Evolutionary conservation across 2,113 vertebrate genomes (phyloP).

Genomic region (Lathamus discolor): DNA sequence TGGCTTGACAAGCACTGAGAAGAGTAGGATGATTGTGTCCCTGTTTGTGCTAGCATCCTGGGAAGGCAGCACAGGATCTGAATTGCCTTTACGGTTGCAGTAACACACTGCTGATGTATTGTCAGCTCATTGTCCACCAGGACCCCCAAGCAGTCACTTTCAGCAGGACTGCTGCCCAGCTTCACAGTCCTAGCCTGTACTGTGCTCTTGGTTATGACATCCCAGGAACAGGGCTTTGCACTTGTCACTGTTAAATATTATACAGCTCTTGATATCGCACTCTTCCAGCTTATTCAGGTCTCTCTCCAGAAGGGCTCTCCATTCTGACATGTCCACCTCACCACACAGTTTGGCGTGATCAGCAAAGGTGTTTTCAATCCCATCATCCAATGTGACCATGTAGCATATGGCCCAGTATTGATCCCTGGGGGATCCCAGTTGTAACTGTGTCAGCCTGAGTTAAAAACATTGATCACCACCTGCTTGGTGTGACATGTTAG

Average conservation of each 20-base stretch:
- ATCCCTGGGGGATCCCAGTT: rapidly evolving
- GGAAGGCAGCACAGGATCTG: background rate
- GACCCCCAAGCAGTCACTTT: background rate
- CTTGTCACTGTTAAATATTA: background rate
- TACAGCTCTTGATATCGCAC: background rate
- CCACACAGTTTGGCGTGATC: rapidly evolving
- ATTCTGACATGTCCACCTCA: background rate
- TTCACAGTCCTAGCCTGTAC: background rate
- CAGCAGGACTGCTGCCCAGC: background rate
- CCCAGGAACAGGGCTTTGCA: background rate
- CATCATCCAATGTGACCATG: background rate
- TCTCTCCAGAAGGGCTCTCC: background rate
- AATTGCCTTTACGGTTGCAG: background rate
- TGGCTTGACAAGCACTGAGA: background rate
- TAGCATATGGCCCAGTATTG: rapidly evolving
- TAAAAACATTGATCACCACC: background rate
- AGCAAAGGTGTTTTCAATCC: background rate
- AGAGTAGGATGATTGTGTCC: background rate
- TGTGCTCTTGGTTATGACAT: background rate
- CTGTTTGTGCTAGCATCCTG: background rate
- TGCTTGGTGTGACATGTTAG: background rate
- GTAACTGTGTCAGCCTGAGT: background rate
- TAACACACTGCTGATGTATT: background rate
- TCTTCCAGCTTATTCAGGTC: background rate
- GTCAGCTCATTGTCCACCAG: background rate